Conservation (phyloP, 2,797 vertebrate genomes). For the Philypnodon macrostomus region DNA sequence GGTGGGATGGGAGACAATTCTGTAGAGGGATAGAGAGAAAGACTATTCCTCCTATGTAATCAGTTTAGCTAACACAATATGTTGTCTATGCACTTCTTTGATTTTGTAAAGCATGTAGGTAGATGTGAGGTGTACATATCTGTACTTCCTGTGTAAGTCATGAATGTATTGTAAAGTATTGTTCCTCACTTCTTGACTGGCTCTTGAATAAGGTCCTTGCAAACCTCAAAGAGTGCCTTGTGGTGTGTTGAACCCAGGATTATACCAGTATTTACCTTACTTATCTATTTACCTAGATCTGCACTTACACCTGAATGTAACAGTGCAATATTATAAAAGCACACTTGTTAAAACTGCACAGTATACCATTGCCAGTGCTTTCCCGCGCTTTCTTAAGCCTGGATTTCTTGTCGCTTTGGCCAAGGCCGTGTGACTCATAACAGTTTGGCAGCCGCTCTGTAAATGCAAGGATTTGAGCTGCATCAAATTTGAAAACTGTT, state of each 20-base stretch:
- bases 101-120: no score
- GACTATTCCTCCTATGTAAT: no score
- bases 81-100: no score
- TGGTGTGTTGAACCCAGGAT: background rate
- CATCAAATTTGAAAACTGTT: conserved; percentile 16
- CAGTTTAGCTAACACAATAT: no score
- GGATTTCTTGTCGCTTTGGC: conserved; percentile 44
- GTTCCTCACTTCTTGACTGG: background rate
- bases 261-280: background rate
- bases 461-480: conserved; percentile 30
- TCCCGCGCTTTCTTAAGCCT: conserved; percentile 25
- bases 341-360: background rate
- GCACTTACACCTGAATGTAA: background rate
- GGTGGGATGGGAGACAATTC: no score
- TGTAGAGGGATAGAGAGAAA: no score
- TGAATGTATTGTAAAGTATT: background rate
- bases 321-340: background rate
- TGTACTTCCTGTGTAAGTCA: no score
- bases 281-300: no score
- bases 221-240: background rate
- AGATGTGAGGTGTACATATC: no score
- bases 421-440: conserved; percentile 40
- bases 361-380: conserved; percentile 12
- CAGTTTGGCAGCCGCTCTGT: conserved; percentile 37
- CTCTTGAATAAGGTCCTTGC: background rate